Base-by-base conservation (phyloP, 2,113 vertebrate species). In the Oryzias curvinotus region DNA sequence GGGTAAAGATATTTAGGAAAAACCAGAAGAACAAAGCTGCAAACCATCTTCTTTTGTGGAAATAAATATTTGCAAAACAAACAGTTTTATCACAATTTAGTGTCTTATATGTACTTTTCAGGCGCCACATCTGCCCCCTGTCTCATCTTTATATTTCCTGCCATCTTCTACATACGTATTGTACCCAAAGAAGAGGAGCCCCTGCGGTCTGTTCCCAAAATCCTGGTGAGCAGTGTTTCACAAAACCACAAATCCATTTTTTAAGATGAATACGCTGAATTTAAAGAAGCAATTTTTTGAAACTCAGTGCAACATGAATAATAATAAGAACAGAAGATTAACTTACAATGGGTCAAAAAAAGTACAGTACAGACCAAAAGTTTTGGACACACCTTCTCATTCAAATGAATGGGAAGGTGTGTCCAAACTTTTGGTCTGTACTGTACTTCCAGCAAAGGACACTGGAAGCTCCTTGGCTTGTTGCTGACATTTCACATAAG, bases 81-180 rank as follows among this genome's bases (percentile, higher is more conserved):
- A 28, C 46, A 14, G 1, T 36, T 55, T 56, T 4, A 25, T 67
- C 26, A 53, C 50, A 71, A 52, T 59, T 57, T 18, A 18, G 17
- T 46, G 57, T 49, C 53, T 62, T 59, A 48, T 41, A 18, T 65
- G 17, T 55, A 14, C 42, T 71, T 60, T 25, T 65, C 84, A 99
- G 97, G 97, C 88, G 96, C 97, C 73, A 99, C 97, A 0, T 99
- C 96, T 0, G 96, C 97, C 60, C 97, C 97, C 0, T 99, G 96
- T 82, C 95, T 99, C 90, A 99, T 99, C 87, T 99, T 99, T 89
- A 99, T 99, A 87, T 99, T 99, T 78, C 97, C 97, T 0, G 97
- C 96, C 45, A 89, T 97, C 73, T 99, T 99, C 91, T 99, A 99
- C 88, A 96, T 99, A 55, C 95, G 96, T 49, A 98, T 98, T 71